Base-by-base conservation (phyloP, 1,140 invertebrate species). In the Drosophila subobscura region DNA sequence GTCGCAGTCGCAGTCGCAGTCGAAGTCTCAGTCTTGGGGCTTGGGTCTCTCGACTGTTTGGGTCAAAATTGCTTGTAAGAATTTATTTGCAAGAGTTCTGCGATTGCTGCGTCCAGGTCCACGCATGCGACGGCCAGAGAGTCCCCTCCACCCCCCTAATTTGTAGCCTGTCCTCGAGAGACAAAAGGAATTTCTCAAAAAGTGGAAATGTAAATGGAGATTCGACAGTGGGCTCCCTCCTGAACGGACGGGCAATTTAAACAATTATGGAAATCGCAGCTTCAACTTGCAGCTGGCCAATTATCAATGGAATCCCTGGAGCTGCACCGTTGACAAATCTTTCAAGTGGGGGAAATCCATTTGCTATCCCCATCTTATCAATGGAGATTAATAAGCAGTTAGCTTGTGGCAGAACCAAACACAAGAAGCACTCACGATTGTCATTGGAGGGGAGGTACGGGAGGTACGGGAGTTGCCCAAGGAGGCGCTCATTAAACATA, bases 41-140 rank as follows among this genome's bases (percentile, higher is more conserved):
- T 42, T 29, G 46, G 57, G 52, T 52, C 74, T 20, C 16, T 20
- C 16, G 16, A 1, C 16, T 20, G 29, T n/a, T 42, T 29, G 46
- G 57, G 52, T 52, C 74, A 42, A 77, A 80, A 77, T 81, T 81
- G 72, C 77, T 73, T 52, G 77, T 47, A 50, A 60, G 80, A 84
- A 79, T 85, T 84, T 84, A 84, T 85, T 84, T 59, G 55, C 60
- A 47, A 77, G 76, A 75, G 80, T 59, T 65, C 67, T 66, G 64
- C 52, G 55, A 73, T 46, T 50, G 23, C 10, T 46, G 12, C 53
- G 72, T 54, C 67, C 49, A 53, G 52, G 65, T 68, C 46, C 60
- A 47, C 49, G 51, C 33, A 37, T 37, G 33, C 33, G 12, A 12
- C 33, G 33, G 33, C 33, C 33, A 37, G 33, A 37, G 10, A 4